Base-by-base conservation (phyloP, 2,888 invertebrate genomes). In the Agonopterix arenella region DNA sequence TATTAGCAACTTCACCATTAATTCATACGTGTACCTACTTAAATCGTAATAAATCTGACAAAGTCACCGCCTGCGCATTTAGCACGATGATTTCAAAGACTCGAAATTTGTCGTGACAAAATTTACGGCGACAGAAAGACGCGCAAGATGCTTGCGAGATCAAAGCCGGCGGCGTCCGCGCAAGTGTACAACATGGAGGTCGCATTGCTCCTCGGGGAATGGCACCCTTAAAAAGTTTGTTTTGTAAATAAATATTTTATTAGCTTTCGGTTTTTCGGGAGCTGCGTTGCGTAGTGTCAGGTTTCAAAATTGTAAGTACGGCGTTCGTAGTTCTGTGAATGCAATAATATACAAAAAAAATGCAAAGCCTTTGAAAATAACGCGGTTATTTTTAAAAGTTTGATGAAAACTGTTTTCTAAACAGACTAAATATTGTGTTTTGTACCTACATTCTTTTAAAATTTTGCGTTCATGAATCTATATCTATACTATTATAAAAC, bases 101-200 rank as follows among this genome's bases (percentile, higher is more conserved):
- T 77, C 71, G 73, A 81, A 84, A 86, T 86, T 86, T 85, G 85
- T 86, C 85, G 65, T 70, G 81, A 82, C 84, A 77, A 76, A 73
- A 85, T 86, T 86, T 85, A 86, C 68, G 74, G 70, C 60, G 80
- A 73, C 79, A 73, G 66, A 56, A 52, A 50, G 28, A 7, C 36
- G 69, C 64, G 67, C 68, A 65, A 61, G 73, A 68, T 66, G 59
- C 64, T 62, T 60, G 11, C 48, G 62, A 76, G 68, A 73, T 76
- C 78, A 78, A 78, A 78, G 77, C 55, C 59, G 58, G 57, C 59
- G 58, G 57, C 57, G 66, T 62, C 54, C 54, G 54, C 63, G 56
- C 62, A 43, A 49, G 38, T 44, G 79, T 59, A 64, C 67, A 70
- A 68, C 80, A 74, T 64, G 76, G 78, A 82, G 84, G 84, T 84